phyloP scores from a whole-genome alignment of 2,113 vertebrate species.

The Scytalopus superciliaris region DNA sequence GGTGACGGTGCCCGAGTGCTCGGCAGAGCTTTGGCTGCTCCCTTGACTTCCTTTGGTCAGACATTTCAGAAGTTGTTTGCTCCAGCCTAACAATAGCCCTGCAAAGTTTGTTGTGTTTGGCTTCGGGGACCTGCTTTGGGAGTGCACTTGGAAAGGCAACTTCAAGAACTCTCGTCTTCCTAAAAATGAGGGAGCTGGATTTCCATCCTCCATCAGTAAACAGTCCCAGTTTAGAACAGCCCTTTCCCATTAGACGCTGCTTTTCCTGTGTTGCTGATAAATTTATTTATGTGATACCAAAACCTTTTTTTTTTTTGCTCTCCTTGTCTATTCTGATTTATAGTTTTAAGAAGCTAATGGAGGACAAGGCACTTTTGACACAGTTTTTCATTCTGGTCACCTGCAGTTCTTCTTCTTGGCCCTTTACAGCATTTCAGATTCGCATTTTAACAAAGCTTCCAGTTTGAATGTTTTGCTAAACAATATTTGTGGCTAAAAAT shows the following conservation, averaged over 20 bases:
- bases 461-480: not conserved
- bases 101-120: conserved; percentile 49
- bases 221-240: conserved; percentile 12
- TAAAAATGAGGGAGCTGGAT: not conserved
- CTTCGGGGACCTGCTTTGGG: not conserved
- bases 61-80: not conserved
- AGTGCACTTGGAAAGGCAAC: not conserved
- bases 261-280: not conserved
- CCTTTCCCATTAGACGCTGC: not conserved
- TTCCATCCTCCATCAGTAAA: conserved; percentile 17
- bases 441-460: not conserved
- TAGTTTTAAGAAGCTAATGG: not conserved
- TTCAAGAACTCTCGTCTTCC: conserved; percentile 4
- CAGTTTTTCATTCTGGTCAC: not conserved
- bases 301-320: not conserved
- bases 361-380: not conserved
- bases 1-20: not conserved
- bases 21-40: not conserved
- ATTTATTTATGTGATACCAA: not conserved
- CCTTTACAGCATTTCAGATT: not conserved
- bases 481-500: not conserved
- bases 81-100: conserved; percentile 10
- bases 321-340: not conserved
- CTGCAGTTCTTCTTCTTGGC: not conserved
- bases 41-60: not conserved